These are phyloP conservation scores for Micrastur ruficollis DNA, from an alignment of 2,797 vertebrate genomes.

Conservation along the genomic window DNA sequence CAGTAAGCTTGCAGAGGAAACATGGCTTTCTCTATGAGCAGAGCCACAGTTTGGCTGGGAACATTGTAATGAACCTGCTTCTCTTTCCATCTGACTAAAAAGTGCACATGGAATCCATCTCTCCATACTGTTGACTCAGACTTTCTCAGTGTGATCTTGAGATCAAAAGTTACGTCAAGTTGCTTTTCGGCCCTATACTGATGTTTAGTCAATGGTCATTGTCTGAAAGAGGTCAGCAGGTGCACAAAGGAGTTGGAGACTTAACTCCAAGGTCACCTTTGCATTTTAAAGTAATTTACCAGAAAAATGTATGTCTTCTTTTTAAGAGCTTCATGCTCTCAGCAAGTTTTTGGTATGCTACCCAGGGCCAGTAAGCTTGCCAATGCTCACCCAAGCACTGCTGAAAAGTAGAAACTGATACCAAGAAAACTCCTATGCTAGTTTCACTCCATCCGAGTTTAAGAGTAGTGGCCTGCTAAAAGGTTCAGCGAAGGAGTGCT, in stretches of 20 bases:
- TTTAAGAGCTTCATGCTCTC: background rate
- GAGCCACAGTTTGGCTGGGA: background rate
- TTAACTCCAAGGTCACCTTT: background rate
- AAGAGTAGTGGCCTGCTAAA: background rate
- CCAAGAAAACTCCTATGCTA: background rate
- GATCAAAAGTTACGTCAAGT: background rate
- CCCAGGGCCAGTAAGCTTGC: background rate
- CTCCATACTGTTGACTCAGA: background rate
- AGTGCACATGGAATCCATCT: fast-evolving
- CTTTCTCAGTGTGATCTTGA: background rate
- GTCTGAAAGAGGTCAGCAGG: background rate
- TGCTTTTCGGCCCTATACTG: background rate
- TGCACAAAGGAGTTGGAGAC: background rate
- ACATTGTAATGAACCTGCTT: background rate
- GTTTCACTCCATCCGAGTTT: background rate
- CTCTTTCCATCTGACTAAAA: background rate
- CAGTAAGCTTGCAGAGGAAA: background rate
- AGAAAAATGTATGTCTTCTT: background rate
- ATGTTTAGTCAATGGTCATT: background rate
- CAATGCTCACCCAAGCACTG: background rate
- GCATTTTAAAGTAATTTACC: background rate
- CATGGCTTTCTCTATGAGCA: background rate
- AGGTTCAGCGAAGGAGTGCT: background rate
- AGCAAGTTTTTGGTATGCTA: background rate
- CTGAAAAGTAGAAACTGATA: background rate